Base-by-base conservation (phyloP, 2,888 invertebrate species). In the Cinara cedri region DNA sequence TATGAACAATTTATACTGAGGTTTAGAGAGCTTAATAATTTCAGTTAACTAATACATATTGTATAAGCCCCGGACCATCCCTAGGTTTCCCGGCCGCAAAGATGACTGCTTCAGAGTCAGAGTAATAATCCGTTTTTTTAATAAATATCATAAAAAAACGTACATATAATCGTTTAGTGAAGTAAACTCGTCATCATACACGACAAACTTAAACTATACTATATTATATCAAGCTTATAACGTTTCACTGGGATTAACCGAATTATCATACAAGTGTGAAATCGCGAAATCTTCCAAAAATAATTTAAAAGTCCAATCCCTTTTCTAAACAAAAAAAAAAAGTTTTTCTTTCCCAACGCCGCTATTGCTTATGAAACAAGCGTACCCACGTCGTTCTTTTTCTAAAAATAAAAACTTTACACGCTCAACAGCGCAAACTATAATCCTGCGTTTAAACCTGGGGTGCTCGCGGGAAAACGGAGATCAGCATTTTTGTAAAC, bases 401-500 rank as follows among this genome's bases (percentile, higher is more conserved):
- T 63, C 51, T 74, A 74, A 76, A 76, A 76, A 76, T 76, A 66
- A 76, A 76, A 76, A 76, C 55, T 66, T 76, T 76, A 57, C 57
- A 14, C 65, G 55, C 66, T 66, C 66, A 14, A 57, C 46, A 26
- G 19, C 54, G 42, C 74, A 54, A 74, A 63, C 74, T 54, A 76
- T 76, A 76, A 76, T 76, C 75, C 75, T 44, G 26, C 55, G n/a
- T 76, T 76, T 66, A 76, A 76, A 55, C 66, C 75, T 66, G 66
- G n/a, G 55, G 44, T 46, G 66, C 66, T 76, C 66, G 46, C 66
- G 21, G 46, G 46, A 76, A 6, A 4, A 55, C 75, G 46, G 66
- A 76, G 75, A 76, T 76, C 75, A 76, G 75, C 75, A 76, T 76
- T 76, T 76, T 76, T 76, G 75, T 66, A 76, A 76, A 76, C 75